Conservation (phyloP, 92 coral and sea anemone genomes). For the Nematostella vectensis region DNA sequence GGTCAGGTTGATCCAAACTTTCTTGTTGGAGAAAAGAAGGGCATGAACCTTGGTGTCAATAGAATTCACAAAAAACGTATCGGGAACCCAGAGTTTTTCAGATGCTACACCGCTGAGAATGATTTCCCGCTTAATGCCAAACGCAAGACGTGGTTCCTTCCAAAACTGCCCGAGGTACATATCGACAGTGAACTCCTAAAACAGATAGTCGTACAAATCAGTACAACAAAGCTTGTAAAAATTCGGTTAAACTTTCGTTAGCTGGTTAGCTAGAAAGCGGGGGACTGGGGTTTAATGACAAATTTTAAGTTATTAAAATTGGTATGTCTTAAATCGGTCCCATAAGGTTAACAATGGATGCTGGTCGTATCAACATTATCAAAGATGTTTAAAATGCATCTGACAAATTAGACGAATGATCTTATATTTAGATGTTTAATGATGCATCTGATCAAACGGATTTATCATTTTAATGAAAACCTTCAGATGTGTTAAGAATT, state of each 20-base stretch:
- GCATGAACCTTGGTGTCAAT: constrained; percentile 78
- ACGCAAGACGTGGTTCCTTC: constrained; percentile 88
- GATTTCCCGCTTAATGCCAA: constrained; percentile 58
- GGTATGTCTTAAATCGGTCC: too few relatives aligned
- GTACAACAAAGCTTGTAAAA: background rate
- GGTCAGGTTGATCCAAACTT: constrained; percentile 72
- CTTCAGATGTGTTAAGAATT: too few relatives aligned
- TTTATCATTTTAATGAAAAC: too few relatives aligned
- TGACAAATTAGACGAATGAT: too few relatives aligned
- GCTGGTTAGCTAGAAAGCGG: too few relatives aligned
- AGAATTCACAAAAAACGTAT: constrained; percentile 87
- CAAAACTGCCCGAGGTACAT: constrained; percentile 94
- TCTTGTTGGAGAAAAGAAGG: constrained; percentile 68
- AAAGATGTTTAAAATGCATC: too few relatives aligned
- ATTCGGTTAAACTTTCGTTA: background rate
- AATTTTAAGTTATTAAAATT: too few relatives aligned
- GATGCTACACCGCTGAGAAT: constrained; percentile 83
- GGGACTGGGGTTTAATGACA: too few relatives aligned
- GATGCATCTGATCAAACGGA: too few relatives aligned
- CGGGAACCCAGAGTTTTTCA: constrained; percentile 87
- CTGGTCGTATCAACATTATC: too few relatives aligned
- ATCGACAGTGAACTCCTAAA: constrained; percentile 76
- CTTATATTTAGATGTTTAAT: too few relatives aligned
- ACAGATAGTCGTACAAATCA: background rate
- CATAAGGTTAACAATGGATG: too few relatives aligned